Percentiles rank a stretch among this genome's conserved stretches.
Conservation (phyloP, 2,113 vertebrate species). For the Pithys albifrons region DNA sequence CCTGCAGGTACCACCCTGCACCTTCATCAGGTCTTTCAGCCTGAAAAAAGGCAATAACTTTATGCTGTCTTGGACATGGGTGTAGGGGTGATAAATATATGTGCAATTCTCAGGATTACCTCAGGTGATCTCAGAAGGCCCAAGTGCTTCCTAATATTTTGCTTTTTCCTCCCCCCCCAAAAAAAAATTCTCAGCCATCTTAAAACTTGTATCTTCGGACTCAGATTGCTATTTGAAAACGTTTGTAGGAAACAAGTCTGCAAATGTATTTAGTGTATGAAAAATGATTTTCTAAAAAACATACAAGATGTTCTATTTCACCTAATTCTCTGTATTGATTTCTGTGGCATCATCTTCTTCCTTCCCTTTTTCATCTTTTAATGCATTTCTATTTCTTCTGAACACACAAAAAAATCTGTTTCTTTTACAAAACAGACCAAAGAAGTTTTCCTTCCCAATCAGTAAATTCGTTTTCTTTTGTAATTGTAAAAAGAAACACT, state of each 20-base stretch:
- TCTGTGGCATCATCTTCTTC: constrained; percentile 22
- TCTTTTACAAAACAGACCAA: constrained; percentile 55
- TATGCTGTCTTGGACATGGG: background rate
- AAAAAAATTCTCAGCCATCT: background rate
- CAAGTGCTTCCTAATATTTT: background rate
- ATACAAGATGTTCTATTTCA: constrained; percentile 43
- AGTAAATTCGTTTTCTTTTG: constrained; percentile 65
- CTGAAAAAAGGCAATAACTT: background rate
- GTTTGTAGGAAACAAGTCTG: background rate
- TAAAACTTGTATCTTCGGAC: background rate
- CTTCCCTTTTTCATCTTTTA: constrained; percentile 35
- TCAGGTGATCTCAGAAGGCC: background rate
- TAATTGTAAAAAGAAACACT: constrained; percentile 62
- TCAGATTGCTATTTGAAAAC: background rate
- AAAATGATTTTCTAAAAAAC: constrained; percentile 41
- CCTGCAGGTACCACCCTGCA: background rate
- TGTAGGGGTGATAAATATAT: background rate
- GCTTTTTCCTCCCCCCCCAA: background rate
- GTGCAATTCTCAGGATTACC: background rate
- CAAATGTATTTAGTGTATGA: constrained; percentile 44
- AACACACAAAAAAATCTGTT: background rate
- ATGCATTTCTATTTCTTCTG: constrained; percentile 40
- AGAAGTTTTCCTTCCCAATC: constrained; percentile 43
- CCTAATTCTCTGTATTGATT: constrained; percentile 54
- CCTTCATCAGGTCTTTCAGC: background rate